Conservation (phyloP, 2,888 invertebrate genomes). For the Melanotus villosus region DNA sequence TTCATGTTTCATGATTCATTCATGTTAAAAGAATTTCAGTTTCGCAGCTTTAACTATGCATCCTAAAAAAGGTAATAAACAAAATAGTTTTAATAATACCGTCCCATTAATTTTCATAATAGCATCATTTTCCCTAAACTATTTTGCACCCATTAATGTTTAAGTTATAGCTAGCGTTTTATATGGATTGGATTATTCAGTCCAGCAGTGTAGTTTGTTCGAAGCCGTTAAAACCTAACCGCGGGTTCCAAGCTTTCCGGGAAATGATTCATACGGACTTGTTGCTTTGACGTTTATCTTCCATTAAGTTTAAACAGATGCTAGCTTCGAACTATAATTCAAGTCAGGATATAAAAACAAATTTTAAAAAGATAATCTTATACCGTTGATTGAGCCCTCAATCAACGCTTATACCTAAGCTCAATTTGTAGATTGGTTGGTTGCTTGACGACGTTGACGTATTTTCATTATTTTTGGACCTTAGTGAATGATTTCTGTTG, state of each 20-base stretch:
- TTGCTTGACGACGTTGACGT: too few relatives aligned
- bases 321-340: constrained; percentile 35
- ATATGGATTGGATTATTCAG: constrained; percentile 30
- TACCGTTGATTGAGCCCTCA: too few relatives aligned
- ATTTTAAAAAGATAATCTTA: too few relatives aligned
- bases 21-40: too few relatives aligned
- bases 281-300: constrained; percentile 44
- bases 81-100: too few relatives aligned
- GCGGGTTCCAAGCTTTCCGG: constrained; percentile 32
- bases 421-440: too few relatives aligned
- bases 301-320: constrained; percentile 44
- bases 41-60: too few relatives aligned
- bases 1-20: too few relatives aligned
- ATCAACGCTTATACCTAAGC: too few relatives aligned
- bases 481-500: too few relatives aligned
- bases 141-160: background rate
- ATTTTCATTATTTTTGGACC: too few relatives aligned
- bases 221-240: constrained; percentile 34
- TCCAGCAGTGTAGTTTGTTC: constrained; percentile 33
- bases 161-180: constrained; percentile 17
- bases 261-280: constrained; percentile 42
- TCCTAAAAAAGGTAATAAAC: too few relatives aligned
- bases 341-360: constrained; percentile 35
- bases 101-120: constrained; percentile 1
- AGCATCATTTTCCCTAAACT: constrained; percentile 1